Conservation (phyloP, 2,888 invertebrate genomes). For the Axea sp. region DNA sequence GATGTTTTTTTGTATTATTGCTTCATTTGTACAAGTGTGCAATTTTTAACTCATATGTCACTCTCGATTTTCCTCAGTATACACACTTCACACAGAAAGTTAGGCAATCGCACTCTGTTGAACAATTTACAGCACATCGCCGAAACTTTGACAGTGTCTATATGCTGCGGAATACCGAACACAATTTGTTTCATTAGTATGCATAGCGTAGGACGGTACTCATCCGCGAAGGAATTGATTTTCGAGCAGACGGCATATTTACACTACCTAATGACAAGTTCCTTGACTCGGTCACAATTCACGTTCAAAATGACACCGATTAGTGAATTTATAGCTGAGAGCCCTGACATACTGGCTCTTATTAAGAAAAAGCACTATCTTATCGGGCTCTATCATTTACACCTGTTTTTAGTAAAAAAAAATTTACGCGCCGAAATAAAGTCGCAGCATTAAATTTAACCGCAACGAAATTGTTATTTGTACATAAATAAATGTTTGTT, state of each 20-base stretch:
- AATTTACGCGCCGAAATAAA: constrained; percentile 31
- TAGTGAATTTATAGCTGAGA: constrained; percentile 40
- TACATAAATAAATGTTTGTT: constrained; percentile 33
- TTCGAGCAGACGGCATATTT: constrained; percentile 37
- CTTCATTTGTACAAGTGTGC: no score
- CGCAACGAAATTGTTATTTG: constrained; percentile 20
- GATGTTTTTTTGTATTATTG: no score
- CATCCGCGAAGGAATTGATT: constrained; percentile 41
- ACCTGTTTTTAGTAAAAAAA: constrained; percentile 49
- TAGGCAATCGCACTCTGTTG: constrained; percentile 2
- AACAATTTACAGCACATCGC: constrained; percentile 8
- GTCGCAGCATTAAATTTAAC: constrained; percentile 11
- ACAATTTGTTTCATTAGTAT: constrained; percentile 39
- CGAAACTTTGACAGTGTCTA: constrained; percentile 19
- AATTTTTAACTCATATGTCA: no score
- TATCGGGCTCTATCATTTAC: constrained; percentile 40
- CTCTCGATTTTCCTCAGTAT: background rate
- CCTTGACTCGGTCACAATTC: constrained; percentile 32
- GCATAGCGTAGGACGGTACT: constrained; percentile 29
- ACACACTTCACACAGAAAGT: background rate
- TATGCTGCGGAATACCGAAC: constrained; percentile 2
- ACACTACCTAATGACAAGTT: constrained; percentile 38
- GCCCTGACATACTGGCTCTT: constrained; percentile 29
- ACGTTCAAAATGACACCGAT: constrained; percentile 25
- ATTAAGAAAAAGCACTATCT: constrained; percentile 42